Evolutionary conservation across 2,797 vertebrate genomes (phyloP).

Genomic region (Neostethus bicornis): DNA sequence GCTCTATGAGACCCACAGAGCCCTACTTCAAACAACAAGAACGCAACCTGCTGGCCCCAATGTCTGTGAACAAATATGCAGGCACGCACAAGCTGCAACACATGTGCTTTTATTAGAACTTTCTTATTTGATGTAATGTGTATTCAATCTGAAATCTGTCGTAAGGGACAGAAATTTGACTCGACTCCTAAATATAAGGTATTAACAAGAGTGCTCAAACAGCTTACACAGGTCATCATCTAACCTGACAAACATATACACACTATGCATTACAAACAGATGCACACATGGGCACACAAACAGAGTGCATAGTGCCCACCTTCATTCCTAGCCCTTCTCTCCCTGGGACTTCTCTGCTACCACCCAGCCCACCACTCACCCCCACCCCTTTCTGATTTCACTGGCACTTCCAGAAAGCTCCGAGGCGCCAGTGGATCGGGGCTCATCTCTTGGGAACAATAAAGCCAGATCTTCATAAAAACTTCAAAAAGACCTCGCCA

Average conservation of each 20-base stretch:
- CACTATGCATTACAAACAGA: conserved; percentile 27
- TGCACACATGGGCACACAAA: conserved; percentile 49
- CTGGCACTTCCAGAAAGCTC: conserved; percentile 82
- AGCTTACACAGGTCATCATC: conserved; percentile 47
- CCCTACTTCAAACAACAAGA: conserved; percentile 78
- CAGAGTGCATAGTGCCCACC: conserved; percentile 50
- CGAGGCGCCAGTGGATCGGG: conserved; percentile 83
- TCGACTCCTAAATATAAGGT: conserved; percentile 34
- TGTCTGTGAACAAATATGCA: conserved; percentile 53
- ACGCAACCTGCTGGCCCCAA: conserved; percentile 72
- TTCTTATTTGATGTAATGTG: conserved; percentile 38
- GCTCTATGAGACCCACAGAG: conserved; percentile 78
- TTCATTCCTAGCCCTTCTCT: conserved; percentile 45
- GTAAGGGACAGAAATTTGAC: conserved; percentile 17
- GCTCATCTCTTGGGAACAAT: conserved; percentile 88
- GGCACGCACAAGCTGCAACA: conserved; percentile 58
- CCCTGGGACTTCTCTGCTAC: conserved; percentile 61
- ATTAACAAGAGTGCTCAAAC: conserved; percentile 32
- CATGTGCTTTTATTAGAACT: conserved; percentile 61
- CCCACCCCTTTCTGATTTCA: conserved; percentile 63
- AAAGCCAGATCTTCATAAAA: conserved; percentile 88
- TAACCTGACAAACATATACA: conserved; percentile 32
- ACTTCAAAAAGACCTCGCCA: conserved; percentile 86
- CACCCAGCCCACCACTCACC: conserved; percentile 38
- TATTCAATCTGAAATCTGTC: conserved; percentile 31